Conservation (phyloP, 2,888 invertebrate genomes). For the Agrochola macilenta region DNA sequence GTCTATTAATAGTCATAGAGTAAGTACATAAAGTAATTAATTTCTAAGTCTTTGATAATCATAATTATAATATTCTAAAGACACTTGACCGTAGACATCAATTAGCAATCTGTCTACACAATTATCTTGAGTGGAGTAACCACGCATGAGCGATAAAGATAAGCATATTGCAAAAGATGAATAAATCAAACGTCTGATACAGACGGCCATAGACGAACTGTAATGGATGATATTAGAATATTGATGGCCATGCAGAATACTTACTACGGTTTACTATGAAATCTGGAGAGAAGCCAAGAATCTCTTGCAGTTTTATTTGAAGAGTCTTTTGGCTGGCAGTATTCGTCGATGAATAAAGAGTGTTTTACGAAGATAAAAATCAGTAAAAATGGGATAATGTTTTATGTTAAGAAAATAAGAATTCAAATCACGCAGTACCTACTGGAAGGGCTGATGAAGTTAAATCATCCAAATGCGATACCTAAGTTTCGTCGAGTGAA, state of each 20-base stretch:
- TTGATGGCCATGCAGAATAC: slow-evolving; percentile 37
- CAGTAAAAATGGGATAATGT: neutral
- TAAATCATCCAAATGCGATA: neutral
- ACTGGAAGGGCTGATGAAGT: neutral
- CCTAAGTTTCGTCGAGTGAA: neutral
- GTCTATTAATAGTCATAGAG: neutral
- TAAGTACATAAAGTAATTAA: neutral
- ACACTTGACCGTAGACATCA: neutral
- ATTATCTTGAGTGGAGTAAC: slow-evolving; percentile 5
- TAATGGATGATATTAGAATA: slow-evolving; percentile 40
- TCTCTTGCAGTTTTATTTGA: slow-evolving; percentile 47
- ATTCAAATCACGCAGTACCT: neutral
- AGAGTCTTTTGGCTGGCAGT: slow-evolving; percentile 32
- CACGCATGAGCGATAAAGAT: slow-evolving; percentile 18
- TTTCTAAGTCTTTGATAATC: neutral
- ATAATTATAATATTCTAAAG: slow-evolving; percentile 12
- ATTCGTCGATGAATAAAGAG: neutral
- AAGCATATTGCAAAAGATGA: slow-evolving; percentile 39
- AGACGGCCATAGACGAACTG: slow-evolving; percentile 19
- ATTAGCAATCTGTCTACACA: neutral
- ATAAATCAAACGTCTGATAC: slow-evolving; percentile 23
- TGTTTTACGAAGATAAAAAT: neutral
- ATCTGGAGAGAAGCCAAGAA: slow-evolving; percentile 51
- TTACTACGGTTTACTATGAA: slow-evolving; percentile 42
- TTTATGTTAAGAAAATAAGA: neutral